Conservation (phyloP, 2,888 invertebrate genomes). For the Agrochola macilenta region DNA sequence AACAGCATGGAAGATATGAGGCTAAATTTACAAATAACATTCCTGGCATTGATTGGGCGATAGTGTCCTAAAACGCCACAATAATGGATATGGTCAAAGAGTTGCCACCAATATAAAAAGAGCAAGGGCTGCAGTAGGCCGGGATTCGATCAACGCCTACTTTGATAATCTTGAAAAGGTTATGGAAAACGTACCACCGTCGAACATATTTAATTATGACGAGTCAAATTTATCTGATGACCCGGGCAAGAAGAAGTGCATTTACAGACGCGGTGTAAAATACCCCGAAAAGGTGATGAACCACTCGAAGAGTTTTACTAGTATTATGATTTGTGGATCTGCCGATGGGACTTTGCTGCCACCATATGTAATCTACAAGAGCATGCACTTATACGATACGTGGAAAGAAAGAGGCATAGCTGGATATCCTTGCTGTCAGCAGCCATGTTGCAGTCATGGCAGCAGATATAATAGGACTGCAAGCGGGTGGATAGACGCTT, state of each 20-base stretch:
- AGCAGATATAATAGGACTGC: slow-evolving; percentile 53
- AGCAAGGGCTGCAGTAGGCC: slow-evolving; percentile 45
- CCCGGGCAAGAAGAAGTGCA: slow-evolving; percentile 51
- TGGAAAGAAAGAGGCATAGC: slow-evolving; percentile 50
- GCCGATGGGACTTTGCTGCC: slow-evolving; percentile 53
- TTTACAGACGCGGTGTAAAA: slow-evolving; percentile 21
- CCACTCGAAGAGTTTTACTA: slow-evolving; percentile 47
- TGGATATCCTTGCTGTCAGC: slow-evolving; percentile 27
- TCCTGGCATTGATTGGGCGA: slow-evolving; percentile 57
- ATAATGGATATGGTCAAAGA: slow-evolving; percentile 42
- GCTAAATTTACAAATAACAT: slow-evolving; percentile 56
- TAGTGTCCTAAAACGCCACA: slow-evolving; percentile 58
- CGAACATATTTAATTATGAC: slow-evolving; percentile 58
- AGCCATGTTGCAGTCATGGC: slow-evolving; percentile 21
- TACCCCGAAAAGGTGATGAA: slow-evolving; percentile 54
- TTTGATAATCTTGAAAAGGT: slow-evolving; percentile 32
- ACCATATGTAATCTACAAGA: slow-evolving; percentile 57
- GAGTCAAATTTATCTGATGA: slow-evolving; percentile 58
- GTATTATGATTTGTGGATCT: slow-evolving; percentile 56
- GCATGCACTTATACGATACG: slow-evolving; percentile 45
- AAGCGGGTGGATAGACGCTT: slow-evolving; percentile 56
- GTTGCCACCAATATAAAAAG: slow-evolving; percentile 50
- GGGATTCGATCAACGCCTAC: slow-evolving; percentile 43
- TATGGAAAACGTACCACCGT: slow-evolving; percentile 31
- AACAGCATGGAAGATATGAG: slow-evolving; percentile 36